Base-by-base conservation (phyloP, 2,888 invertebrate genomes). In the Stenodera caucasica region DNA sequence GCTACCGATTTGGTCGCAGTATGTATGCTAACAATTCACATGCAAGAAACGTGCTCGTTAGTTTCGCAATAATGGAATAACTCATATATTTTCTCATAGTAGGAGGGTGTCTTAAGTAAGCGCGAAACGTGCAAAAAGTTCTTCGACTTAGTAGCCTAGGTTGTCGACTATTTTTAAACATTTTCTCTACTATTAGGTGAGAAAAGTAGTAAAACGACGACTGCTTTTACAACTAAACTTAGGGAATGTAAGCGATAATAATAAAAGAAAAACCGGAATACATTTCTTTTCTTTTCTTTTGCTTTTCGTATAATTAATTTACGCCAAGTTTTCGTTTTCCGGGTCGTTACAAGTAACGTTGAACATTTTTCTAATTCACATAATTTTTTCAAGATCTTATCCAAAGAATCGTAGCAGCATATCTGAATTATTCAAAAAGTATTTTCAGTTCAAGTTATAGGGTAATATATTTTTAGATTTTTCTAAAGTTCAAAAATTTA, bases 241-340 rank as follows among this genome's bases (percentile, higher is more conserved):
- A 12, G 14, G 12, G 14, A 35, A 14, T 35, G 35, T 5, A 3
- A 7, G 7, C 14, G 14, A 14, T 35, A 14, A 35, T 35, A 35
- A 35, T 35, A 35, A 35, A 35, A 35, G 35, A n/a, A 35, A 35
- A 35, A 14, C 35, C 14, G 35, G 35, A 35, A 35, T 14, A 14
- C 35, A 35, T 35, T 14, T 14, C 35, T 14, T 12, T 45, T 45
- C 12, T 18, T 21, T 23, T 2, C 30, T 30, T 8, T 30, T 30
- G 6, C n/a, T 45, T 45, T n/a, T n/a, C 23, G 12, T 45, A 23
- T 45, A n/a, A 23, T 45, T 45, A 45, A 45, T 45, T 45, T 45
- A 23, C 23, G 21, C 5, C 23, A 2, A 21, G n/a, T 23, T 45
- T 12, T 45, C 12, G 9, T 40, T 40, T 35, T 18, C 9, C 4